Evolutionary conservation across 2,888 invertebrate species (phyloP), one percentile per base, ranked within the genome.

Genomic region (Drosophila ezoana): DNA sequence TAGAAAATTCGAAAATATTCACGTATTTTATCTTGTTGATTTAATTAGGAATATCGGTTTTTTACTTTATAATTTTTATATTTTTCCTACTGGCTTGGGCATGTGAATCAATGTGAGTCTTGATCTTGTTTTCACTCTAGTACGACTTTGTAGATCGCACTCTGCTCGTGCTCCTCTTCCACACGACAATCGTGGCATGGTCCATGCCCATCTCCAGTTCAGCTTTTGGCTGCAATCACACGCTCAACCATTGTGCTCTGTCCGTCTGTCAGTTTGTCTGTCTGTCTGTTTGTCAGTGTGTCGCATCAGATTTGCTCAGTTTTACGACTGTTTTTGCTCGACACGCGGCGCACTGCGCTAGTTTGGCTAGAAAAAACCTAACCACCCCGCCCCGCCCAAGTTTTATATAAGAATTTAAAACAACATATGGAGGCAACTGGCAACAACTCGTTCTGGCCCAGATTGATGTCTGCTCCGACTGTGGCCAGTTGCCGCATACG

Each of bases 261-360:
- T n/a, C 23, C n/a, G 13, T 23, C 10, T 49, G 18, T n/a, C 23
- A n/a, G 13, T 23, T 6, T 49, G 18, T 59, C 28, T 49, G 41
- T 18, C 38, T n/a, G 33, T 18, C 32, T 10, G 40, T 33, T 16
- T 18, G 62, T 23, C 47, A 35, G 52, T 48, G 35, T 52, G 37
- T 32, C 44, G 48, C 23, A 41, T 59, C 41, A 59, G 54, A 51
- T 65, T 59, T 41, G 49, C n/a, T 54, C 41, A 38, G 33, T 72
- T 72, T 72, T 72, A 73, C 67, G 67, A 71, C 51, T 66, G 73
- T 56, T 71, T 70, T 71, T 59, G 37, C 57, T 47, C 56, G 40
- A 32, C 28, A 45, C 40, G 28, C 32, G 44, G 72, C 65, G 58
- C 54, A 47, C 18, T 66, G 59, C 51, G 73, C 54, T 48, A 49